Evolutionary conservation across 2,888 invertebrate species (phyloP).

Genomic region (Rhingia campestris): DNA sequence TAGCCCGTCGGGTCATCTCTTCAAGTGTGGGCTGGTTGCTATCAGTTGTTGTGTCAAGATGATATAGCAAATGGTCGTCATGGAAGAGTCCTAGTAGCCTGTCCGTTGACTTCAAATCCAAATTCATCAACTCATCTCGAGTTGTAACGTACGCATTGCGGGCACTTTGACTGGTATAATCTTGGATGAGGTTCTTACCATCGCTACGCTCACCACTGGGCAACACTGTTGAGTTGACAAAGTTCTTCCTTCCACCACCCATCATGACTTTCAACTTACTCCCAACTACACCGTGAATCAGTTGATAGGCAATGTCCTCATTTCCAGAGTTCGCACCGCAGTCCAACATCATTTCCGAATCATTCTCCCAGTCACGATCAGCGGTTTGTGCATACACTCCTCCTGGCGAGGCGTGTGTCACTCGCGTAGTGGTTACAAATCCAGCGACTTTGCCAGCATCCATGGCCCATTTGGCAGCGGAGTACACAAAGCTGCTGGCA

Average conservation of each 20-base stretch:
- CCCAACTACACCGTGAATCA: constrained; percentile 87
- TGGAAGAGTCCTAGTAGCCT: constrained; percentile 88
- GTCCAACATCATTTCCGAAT: constrained; percentile 84
- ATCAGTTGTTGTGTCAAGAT: constrained; percentile 85
- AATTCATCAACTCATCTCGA: constrained; percentile 82
- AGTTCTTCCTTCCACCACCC: constrained; percentile 89
- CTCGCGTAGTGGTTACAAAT: constrained; percentile 89
- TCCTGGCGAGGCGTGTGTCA: constrained; percentile 91
- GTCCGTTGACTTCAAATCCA: constrained; percentile 83
- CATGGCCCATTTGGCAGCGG: constrained; percentile 89
- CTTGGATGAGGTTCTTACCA: constrained; percentile 86
- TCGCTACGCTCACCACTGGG: constrained; percentile 85
- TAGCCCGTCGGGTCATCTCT: constrained; percentile 91
- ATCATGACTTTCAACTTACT: constrained; percentile 88
- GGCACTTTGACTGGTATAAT: constrained; percentile 84
- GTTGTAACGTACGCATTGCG: constrained; percentile 84
- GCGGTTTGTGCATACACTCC: constrained; percentile 87
- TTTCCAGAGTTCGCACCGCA: constrained; percentile 83
- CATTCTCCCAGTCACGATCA: constrained; percentile 89
- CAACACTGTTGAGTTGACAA: constrained; percentile 84
- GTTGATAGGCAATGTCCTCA: constrained; percentile 89
- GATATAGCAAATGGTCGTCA: constrained; percentile 87
- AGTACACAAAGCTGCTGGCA: constrained; percentile 85
- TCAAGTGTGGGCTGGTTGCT: constrained; percentile 86
- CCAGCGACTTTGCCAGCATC: constrained; percentile 86